These are phyloP conservation scores for Scaptodrosophila lebanonensis DNA, from an alignment of 1,140 invertebrate genomes.

Conservation along the genomic window DNA sequence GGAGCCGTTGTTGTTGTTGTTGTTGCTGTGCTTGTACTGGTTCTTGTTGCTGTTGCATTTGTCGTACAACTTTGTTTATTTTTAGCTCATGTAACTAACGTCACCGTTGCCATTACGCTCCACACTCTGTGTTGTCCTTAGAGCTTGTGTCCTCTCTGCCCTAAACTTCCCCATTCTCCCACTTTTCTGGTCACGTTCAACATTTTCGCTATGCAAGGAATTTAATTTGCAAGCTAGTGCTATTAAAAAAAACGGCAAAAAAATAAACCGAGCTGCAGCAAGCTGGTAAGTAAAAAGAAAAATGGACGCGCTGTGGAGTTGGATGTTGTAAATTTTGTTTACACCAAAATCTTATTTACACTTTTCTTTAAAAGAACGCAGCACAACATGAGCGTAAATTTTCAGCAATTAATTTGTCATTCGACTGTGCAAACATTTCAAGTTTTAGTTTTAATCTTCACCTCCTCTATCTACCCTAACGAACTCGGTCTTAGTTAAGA, in stretches of 20 bases:
- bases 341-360: conserved; percentile 47
- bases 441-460: no score
- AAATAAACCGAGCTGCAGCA: not conserved
- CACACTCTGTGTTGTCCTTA: not conserved
- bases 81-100: conserved; percentile 54
- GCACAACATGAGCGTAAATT: conserved; percentile 16
- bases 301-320: no score
- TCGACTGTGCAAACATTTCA: conserved; percentile 30
- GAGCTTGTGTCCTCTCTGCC: not conserved
- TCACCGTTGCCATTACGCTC: conserved; percentile 21
- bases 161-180: conserved; percentile 6
- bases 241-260: conserved; percentile 19
- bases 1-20: conserved; percentile 3
- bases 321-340: conserved; percentile 49
- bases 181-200: no score
- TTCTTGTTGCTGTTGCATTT: conserved; percentile 44
- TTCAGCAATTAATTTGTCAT: conserved; percentile 62
- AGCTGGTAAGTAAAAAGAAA: conserved; percentile 20
- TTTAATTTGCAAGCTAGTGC: conserved; percentile 64
- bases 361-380: conserved; percentile 26
- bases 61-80: conserved; percentile 65
- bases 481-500: conserved; percentile 11
- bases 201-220: conserved; percentile 29
- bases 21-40: not conserved
- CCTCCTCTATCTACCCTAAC: no score